These are phyloP conservation scores for Sebastolobus altivelis DNA, from an alignment of 2,797 vertebrate species.

Conservation along the genomic window DNA sequence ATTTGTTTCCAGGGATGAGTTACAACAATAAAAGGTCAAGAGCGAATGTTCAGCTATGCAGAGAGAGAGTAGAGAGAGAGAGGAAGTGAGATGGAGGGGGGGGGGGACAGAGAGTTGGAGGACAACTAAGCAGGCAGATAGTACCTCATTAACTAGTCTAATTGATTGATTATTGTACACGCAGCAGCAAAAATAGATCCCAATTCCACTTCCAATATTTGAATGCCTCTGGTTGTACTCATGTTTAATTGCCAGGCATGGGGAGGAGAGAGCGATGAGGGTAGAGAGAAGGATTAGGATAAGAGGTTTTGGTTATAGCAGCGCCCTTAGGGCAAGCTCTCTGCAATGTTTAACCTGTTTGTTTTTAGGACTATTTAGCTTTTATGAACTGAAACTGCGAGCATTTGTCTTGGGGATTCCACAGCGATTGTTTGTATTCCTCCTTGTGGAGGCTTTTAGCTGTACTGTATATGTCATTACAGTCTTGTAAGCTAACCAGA, in stretches of 20 bases:
- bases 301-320: background rate
- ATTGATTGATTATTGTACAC: slow-evolving; percentile 73
- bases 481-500: slow-evolving; percentile 20
- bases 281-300: background rate
- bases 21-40: slow-evolving; percentile 70
- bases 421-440: slow-evolving; percentile 10
- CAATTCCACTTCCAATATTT: slow-evolving; percentile 48
- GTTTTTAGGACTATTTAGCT: slow-evolving; percentile 36
- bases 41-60: slow-evolving; percentile 42
- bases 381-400: slow-evolving; percentile 35
- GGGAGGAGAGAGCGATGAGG: slow-evolving; percentile 4
- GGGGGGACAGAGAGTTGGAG: slow-evolving; percentile 24
- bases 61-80: slow-evolving; percentile 11
- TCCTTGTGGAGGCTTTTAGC: slow-evolving; percentile 47
- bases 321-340: background rate
- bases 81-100: slow-evolving; percentile 1
- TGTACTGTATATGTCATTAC: background rate
- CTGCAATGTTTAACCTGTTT: slow-evolving; percentile 14
- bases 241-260: slow-evolving; percentile 50
- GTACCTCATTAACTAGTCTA: slow-evolving; percentile 70
- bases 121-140: slow-evolving; percentile 50
- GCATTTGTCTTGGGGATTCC: slow-evolving; percentile 33
- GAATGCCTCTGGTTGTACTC: slow-evolving; percentile 43
- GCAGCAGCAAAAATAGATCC: slow-evolving; percentile 56
- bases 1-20: slow-evolving; percentile 68